These are phyloP conservation scores for Jacana jacana DNA, from an alignment of 2,113 vertebrate genomes.

Conservation along the genomic window DNA sequence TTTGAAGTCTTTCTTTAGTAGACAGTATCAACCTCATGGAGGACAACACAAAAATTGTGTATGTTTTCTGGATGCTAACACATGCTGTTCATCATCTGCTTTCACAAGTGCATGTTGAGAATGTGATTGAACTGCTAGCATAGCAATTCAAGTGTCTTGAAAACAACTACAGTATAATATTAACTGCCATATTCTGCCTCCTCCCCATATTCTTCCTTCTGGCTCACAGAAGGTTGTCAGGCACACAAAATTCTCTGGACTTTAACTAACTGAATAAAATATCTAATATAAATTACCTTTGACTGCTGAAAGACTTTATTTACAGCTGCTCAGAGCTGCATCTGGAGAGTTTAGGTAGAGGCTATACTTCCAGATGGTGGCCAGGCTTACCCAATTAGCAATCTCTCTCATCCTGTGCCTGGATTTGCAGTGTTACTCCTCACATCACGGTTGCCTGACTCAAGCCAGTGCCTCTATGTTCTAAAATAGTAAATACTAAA, in stretches of 20 bases:
- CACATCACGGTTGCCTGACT: conserved; percentile 12
- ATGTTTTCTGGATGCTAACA: conserved; percentile 13
- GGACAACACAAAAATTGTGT: neutral
- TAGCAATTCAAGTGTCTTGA: neutral
- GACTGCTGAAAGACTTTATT: conserved; percentile 61
- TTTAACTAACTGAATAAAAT: conserved; percentile 43
- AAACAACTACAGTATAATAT: neutral
- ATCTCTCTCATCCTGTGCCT: conserved; percentile 60
- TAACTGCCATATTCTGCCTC: neutral
- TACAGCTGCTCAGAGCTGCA: conserved; percentile 42
- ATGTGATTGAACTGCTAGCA: neutral
- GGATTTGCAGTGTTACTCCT: neutral
- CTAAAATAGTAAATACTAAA: conserved; percentile 38
- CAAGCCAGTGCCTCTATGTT: neutral
- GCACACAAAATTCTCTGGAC: neutral
- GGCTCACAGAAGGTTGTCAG: conserved; percentile 35
- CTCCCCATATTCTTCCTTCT: neutral
- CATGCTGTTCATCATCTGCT: conserved; percentile 19
- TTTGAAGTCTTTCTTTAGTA: neutral
- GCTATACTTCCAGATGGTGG: conserved; percentile 46
- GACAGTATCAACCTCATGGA: neutral
- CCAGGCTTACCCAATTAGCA: conserved; percentile 55
- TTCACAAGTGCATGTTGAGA: neutral
- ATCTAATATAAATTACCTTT: conserved; percentile 52
- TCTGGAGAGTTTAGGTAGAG: conserved; percentile 57